Percentiles rank a stretch among this genome's conserved stretches.
phyloP scores from a whole-genome alignment of 2,113 vertebrate species.

The Pituophis catenifer region DNA sequence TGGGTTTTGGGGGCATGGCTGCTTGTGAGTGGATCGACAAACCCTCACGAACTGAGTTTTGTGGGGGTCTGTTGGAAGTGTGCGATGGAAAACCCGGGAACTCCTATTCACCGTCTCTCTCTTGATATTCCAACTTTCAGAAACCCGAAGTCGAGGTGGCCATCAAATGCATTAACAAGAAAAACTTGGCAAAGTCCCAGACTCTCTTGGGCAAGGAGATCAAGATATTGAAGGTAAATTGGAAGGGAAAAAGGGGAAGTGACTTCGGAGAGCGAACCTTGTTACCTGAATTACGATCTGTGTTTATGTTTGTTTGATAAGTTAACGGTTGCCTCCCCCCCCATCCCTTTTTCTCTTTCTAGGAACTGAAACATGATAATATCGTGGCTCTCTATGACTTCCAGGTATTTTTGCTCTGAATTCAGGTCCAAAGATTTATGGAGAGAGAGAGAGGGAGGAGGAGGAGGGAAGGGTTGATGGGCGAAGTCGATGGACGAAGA shows the following conservation, averaged over 20 bases:
- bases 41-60: neutral
- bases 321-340: neutral
- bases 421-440: neutral
- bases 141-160: slow-evolving; percentile 92
- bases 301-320: slow-evolving; percentile 35
- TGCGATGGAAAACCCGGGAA: neutral
- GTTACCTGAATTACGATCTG: neutral
- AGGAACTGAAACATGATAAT: slow-evolving; percentile 97
- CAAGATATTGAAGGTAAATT: slow-evolving; percentile 92
- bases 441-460: neutral
- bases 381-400: slow-evolving; percentile 95
- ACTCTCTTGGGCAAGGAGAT: slow-evolving; percentile 93
- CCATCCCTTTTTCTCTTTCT: slow-evolving; percentile 43
- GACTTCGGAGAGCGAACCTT: neutral
- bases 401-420: slow-evolving; percentile 77
- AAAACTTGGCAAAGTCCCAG: slow-evolving; percentile 92
- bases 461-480: neutral
- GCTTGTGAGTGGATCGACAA: neutral
- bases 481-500: neutral
- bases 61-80: neutral
- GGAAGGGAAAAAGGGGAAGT: neutral
- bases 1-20: neutral
- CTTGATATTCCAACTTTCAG: slow-evolving; percentile 68
- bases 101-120: neutral
- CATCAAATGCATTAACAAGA: slow-evolving; percentile 97